Base-by-base conservation (phyloP, 2,797 vertebrate genomes). In the Darevskia nairensis region DNA sequence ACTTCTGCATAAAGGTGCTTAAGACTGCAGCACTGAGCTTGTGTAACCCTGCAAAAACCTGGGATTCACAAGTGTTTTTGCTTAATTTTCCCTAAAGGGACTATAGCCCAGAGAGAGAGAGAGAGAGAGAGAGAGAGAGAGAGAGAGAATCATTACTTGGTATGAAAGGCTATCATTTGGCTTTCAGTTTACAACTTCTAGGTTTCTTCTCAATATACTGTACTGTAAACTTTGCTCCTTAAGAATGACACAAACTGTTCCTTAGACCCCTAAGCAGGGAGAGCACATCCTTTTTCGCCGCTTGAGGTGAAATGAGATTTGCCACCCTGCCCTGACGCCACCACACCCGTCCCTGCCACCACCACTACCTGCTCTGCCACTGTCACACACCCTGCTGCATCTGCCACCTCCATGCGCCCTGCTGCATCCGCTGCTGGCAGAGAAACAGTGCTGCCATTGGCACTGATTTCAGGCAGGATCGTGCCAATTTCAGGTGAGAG, bases 1-100 rank as follows among this genome's bases (percentile, higher is more conserved):
- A 80, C 59, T 85, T 89, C 78, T 80, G 41, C 15, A 17, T 80
- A 89, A 80, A 80, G 8, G 59, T 80, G 82, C 68, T 66, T 39
- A 46, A 44, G 32, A 35, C n/a, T 74, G 35, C 32, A 80, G 17
- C 44, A 76, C n/a, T 35, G 8, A 61, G 27, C 10, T 44, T 46
- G 29, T 69, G 29, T 72, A 61, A 44, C 41, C n/a, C 29, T 61
- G 29, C 25, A 80, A 27, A 35, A 84, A 75, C 59, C 15, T 75
- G 32, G 32, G 32, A 80, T 80, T 77, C 77, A 85, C 15, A 89
- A 79, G 32, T 7, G 29, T 15, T 55, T 15, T 13, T 39, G 72
- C n/a, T 75, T 85, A 85, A 75, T 41, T 80, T n/a, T 75, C 11
- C 50, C 25, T 82, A 75, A 29, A 32, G 27, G 55, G 8, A 27